Evolutionary conservation across 1,140 invertebrate genomes (phyloP), one percentile per base, ranked within the genome.

Genomic region (Anthonomus grandis): DNA sequence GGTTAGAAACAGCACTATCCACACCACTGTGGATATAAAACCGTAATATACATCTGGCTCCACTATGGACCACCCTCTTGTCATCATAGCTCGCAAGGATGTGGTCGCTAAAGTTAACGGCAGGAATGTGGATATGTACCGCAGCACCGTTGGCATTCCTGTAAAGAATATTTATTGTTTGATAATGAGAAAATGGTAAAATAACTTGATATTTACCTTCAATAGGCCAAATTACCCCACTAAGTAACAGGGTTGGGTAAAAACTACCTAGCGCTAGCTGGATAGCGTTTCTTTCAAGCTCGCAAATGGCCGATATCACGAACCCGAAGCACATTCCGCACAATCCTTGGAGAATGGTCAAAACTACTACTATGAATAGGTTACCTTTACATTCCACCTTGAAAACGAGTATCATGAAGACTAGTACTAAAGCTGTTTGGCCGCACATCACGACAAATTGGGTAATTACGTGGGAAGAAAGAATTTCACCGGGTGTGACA

Each of bases 261-360:
- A 97, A 96, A 57, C 91, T 93, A 39, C 94, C 94, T 9, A 97
- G 78, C 3, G 94, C 91, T 48, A 96, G 73, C 74, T 97, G 93
- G 63, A 96, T 96, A 12, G 94, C 94, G 71, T 94, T 94, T 56
- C 90, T 84, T 76, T 97, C 93, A 57, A 93, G 82, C 67, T 94
- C 90, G 74, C 91, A 94, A 22, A 94, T 82, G 8, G 91, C 88
- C 4, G 93, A 96, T 63, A 95, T 95, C n/a, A 96, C 86, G 74
- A 97, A 89, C 44, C 89, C 89, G 72, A 94, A 94, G 68, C 89
- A 90, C 94, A 97, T 97, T 64, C 94, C 95, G 71, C 92, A 95
- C 8, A 94, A 79, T 74, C 91, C 93, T 74, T 90, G 87, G 51
- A 91, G 76, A 54, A 97, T 83, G 0, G 91, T 91, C 6, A 97